phyloP scores from a whole-genome alignment of 2,888 invertebrate species.

The Pyrgus malvae region DNA sequence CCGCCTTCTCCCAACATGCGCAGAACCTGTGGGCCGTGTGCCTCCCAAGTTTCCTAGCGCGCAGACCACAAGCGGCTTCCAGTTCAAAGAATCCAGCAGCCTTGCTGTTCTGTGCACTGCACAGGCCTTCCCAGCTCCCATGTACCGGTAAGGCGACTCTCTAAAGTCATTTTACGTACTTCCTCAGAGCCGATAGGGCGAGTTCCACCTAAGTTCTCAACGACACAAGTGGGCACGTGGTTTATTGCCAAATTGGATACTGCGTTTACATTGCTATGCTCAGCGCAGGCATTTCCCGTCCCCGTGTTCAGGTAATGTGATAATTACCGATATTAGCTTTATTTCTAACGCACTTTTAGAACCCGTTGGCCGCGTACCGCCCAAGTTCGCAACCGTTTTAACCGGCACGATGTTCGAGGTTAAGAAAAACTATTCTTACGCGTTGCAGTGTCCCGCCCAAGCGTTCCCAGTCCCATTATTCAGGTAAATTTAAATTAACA shows the following conservation, averaged over 20 bases:
- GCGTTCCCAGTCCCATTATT: constrained; percentile 81
- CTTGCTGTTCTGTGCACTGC: constrained; percentile 86
- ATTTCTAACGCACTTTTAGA: constrained; percentile 43
- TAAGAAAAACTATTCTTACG: constrained; percentile 67
- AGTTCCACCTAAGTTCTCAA: constrained; percentile 69
- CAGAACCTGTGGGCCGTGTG: constrained; percentile 86
- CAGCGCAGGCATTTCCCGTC: constrained; percentile 85
- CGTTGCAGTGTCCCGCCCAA: constrained; percentile 86
- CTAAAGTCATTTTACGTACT: constrained; percentile 56
- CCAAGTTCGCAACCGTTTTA: constrained; percentile 80
- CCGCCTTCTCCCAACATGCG: constrained; percentile 80
- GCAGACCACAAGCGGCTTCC: constrained; percentile 83
- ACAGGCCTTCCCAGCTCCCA: constrained; percentile 86
- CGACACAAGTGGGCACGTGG: constrained; percentile 77
- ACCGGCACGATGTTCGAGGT: constrained; percentile 81
- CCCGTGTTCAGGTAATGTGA: constrained; percentile 72
- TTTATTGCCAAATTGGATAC: constrained; percentile 77
- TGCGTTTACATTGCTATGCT: constrained; percentile 84
- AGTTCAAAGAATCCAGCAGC: constrained; percentile 72
- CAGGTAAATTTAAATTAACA: constrained; percentile 64
- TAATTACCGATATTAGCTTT: constrained; percentile 37
- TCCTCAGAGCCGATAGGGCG: constrained; percentile 72
- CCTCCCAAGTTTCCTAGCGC: constrained; percentile 84
- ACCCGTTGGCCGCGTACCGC: constrained; percentile 65
- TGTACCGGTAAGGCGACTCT: constrained; percentile 84